Base-by-base conservation (phyloP, 2,888 invertebrate species). In the Phaonia tiefii region DNA sequence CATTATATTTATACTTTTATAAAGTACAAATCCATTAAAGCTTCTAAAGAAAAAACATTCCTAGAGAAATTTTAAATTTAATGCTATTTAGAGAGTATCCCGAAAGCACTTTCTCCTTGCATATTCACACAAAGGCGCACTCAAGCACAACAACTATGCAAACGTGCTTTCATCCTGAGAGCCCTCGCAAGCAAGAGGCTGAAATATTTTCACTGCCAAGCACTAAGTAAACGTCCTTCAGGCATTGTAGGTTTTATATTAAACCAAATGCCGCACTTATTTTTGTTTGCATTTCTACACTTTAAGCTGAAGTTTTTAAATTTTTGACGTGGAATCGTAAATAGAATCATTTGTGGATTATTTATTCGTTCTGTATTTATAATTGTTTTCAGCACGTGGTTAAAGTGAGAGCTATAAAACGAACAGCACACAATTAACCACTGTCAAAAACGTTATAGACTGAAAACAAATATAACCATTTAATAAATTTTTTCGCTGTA, bases 381-480 rank as follows among this genome's bases (percentile, higher is more conserved):
- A 60, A 60, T 60, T 60, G 39, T 60, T 60, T 60, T 17, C 60
- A 60, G 31, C 39, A 31, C 17, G 39, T 60, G 60, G 37, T 60
- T 60, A 17, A 31, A 60, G 51, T 22, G 20, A 60, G 37, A 37
- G 10, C 4, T 37, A 37, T 26, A 31, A 56, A 56, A n/a, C 56
- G 15, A 56, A 13, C 26, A 54, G 3, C 25, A n/a, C n/a, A n/a
- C n/a, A 26, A 31, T 56, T 26, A 56, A 56, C 31, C 1, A 39
- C 60, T 60, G 60, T 60, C 60, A 60, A 60, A 39, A n/a, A 15
- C 11, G 17, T 31, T 56, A 13, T 56, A 60, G 58, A 31, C 60
- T 17, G 31, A 15, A 60, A 17, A 60, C 46, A 46, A 1, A 20
- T 22, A 11, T 37, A 60, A 60, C 37, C 60, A 17, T 60, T 60